Evolutionary conservation across 2,797 vertebrate species (phyloP), one percentile per base, ranked within the genome.

Genomic region (Parambassis ranga): DNA sequence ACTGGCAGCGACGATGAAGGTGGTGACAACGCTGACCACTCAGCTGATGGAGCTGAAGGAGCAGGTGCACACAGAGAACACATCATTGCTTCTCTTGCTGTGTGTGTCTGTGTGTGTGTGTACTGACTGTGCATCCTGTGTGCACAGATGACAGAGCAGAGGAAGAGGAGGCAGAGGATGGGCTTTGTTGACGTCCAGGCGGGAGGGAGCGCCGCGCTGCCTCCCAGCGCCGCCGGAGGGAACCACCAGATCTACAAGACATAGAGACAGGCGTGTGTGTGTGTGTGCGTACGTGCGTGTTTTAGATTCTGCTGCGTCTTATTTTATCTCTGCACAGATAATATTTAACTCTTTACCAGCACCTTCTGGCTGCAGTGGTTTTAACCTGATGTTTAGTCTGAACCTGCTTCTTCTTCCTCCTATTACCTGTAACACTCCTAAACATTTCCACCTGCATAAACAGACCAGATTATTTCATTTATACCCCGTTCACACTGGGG

Each of bases 41-140:
- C 93, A 96, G 70, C 95, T 99, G 79, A 95, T 92, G 0, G 97
- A 99, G 76, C 95, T 98, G 32, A 99, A 98, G 78, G 97, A 99
- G 80, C 97, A 99, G 96, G 97, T 98, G 13, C 23, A 27, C 23
- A 4, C 7, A 13, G 39, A 6, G 41, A 24, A 22, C 0, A n/a
- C 9, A 38, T 14, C n/a, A 9, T 39, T 19, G 5, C 11, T 22
- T 19, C 3, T 20, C 19, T 22, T 22, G 39, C 19, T 39, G n/a
- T 22, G 6, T 20, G 0, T 18, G 13, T 36, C 20, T 13, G 13
- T 36, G 38, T 38, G 7, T 38, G 28, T 28, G 5, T 2, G 11
- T 11, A 44, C 6, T 28, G 6, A 47, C 14, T 10, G 3, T 27
- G 26, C 10, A 44, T 2, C 27, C 1, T 48, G 11, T 35, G 28